A percentile compares a stretch with the other conserved stretches of the same genome.
Conservation (phyloP, 2,113 vertebrate species). For the Cynocephalus volans region DNA sequence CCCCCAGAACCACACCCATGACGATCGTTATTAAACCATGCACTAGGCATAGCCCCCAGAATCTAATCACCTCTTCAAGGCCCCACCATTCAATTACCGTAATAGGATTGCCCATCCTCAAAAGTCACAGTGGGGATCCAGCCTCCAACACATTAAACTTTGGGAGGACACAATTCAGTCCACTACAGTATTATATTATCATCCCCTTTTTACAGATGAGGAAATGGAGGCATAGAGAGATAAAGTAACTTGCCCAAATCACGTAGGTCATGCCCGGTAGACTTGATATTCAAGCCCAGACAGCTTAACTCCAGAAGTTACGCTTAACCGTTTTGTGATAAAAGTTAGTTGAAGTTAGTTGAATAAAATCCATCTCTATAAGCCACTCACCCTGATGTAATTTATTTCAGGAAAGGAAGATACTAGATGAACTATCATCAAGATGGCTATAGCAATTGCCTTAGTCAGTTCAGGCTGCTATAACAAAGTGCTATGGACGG, state of each 20-base stretch:
- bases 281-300: neutral
- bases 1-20: too few relatives aligned
- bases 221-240: neutral
- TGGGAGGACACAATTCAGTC: too few relatives aligned
- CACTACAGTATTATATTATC: neutral
- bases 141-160: too few relatives aligned
- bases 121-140: too few relatives aligned
- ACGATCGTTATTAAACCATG: too few relatives aligned
- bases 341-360: neutral
- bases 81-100: too few relatives aligned
- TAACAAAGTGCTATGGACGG: neutral
- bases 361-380: slow-evolving; percentile 4
- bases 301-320: neutral
- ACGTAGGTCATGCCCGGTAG: neutral
- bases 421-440: neutral
- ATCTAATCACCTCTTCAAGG: too few relatives aligned
- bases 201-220: neutral
- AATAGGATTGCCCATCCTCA: too few relatives aligned
- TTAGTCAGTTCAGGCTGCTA: neutral
- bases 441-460: neutral
- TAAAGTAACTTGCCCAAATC: neutral
- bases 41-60: too few relatives aligned
- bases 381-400: neutral
- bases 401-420: neutral
- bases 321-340: neutral